phyloP scores from a whole-genome alignment of 2,888 invertebrate genomes.

The Melangyna quadrimaculata region DNA sequence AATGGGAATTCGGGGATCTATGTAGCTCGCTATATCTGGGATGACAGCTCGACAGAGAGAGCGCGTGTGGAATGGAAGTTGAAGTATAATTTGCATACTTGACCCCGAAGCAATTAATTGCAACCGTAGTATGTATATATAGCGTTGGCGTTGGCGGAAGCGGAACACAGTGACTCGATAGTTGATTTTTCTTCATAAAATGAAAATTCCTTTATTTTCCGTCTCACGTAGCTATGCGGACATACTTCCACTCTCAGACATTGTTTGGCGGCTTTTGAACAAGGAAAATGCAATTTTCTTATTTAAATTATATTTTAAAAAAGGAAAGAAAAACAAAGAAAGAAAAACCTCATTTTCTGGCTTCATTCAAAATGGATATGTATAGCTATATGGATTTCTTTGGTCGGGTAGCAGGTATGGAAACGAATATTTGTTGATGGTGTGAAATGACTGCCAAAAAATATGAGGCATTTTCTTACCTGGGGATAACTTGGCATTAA shows the following conservation, averaged over 20 bases:
- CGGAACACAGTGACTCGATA: neutral
- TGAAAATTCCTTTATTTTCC: conserved; percentile 27
- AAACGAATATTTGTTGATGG: neutral
- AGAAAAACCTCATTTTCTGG: neutral
- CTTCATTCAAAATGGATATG: neutral
- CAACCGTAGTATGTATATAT: conserved; percentile 2
- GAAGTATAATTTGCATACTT: conserved; percentile 73
- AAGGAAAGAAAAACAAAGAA: neutral
- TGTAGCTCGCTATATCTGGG: neutral
- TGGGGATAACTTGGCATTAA: neutral
- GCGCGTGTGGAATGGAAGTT: conserved; percentile 46
- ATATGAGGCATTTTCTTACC: conserved; percentile 13
- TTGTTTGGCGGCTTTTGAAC: conserved; percentile 4
- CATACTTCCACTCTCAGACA: conserved; percentile 2
- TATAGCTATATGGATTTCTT: neutral
- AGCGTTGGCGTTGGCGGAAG: neutral
- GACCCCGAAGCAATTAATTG: conserved; percentile 71
- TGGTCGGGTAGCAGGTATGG: neutral
- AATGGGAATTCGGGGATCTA: conserved; percentile 4
- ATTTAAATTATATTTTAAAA: conserved; percentile 51
- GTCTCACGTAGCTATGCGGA: neutral
- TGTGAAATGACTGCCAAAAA: neutral
- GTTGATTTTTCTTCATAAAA: conserved; percentile 41
- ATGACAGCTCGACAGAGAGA: conserved; percentile 13
- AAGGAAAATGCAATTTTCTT: conserved; percentile 50